Base-by-base conservation (phyloP, 2,888 invertebrate genomes). In the Drosophila borealis region DNA sequence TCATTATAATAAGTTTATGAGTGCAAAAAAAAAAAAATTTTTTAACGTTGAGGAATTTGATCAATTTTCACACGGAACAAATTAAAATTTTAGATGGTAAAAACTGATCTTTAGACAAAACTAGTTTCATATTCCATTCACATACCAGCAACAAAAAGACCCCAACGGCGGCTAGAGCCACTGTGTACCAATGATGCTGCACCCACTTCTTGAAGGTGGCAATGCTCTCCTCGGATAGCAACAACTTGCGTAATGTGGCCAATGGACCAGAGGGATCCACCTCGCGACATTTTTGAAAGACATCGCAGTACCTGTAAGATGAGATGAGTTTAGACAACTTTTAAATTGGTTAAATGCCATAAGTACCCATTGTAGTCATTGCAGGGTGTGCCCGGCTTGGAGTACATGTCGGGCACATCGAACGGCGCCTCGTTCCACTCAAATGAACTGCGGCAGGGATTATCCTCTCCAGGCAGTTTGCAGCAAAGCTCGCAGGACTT, bases 401-500 rank as follows among this genome's bases (percentile, higher is more conserved):
- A 96, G 91, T 96, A 97, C 95, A 98, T 97, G 89, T 98, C 97
- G 0, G 98, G 98, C 81, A 98, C 96, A 92, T 98, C 97, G 90
- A 95, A 97, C 0, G 98, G 98, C 77, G 95, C 93, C 54, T 95
- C 94, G 93, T 98, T 98, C 97, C 97, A 98, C 84, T 96, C 95
- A 93, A 97, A 98, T 36, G 98, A 97, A 44, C 98, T 98, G 92
- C 95, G 93, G 92, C 98, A 98, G 0, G 95, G 94, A 87, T 95
- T 95, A 72, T 95, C 96, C 85, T 96, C 96, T 41, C 97, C 97
- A 0, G 97, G 96, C 76, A 95, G 92, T 90, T 97, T 96, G 92
- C 98, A 98, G 92, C 98, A 98, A 73, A 98, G 94, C 93, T 98
- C 97, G 92, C 98, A 98, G 1, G 97, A 96, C 82, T 98, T 97